Evolutionary conservation across 2,113 vertebrate genomes (phyloP), one percentile per base, ranked within the genome.

Genomic region (Calidris pygmaea): DNA sequence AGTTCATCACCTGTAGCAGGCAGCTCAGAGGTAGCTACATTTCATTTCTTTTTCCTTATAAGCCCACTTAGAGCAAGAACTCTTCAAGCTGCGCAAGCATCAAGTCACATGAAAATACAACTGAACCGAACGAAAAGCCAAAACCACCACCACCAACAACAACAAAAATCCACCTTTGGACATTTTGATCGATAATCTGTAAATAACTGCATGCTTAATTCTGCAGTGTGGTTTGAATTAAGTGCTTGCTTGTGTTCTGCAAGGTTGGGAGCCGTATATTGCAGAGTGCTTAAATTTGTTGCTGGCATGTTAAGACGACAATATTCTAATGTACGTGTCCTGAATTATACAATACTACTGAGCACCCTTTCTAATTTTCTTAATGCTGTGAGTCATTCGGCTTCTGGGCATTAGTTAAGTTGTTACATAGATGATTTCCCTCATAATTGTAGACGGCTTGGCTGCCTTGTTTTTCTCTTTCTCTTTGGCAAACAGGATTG

Each of bases 401-500:
- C 92, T 94, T 90, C 96, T 94, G 83, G 96, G 96, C 92, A 95
- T 96, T 96, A 94, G 96, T 94, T 96, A 96, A 95, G 80, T 95
- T 96, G 96, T 96, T 97, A 97, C 96, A 96, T 94, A 97, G 94
- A 97, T 96, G 89, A 96, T 96, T 97, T 97, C 91, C 92, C 87
- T 95, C 95, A 55, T 96, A 96, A 96, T 91, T 96, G 77, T 94
- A 82, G 86, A 68, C 62, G 72, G 89, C 92, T 96, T 95, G 95
- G 86, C 87, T 94, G 80, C 91, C 86, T 95, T 91, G 84, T 93
- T 97, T 96, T 96, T 92, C 90, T 79, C 73, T 92, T 90, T 68
- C 88, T 90, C 79, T 67, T 92, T 96, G 92, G 96, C 94, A 96
- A 94, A 85, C 66, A 62, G 80, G 63, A 37, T 73, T 89, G 91